Evolutionary conservation across 2,113 vertebrate species (phyloP).

Genomic region (Pseudopipra pipra): DNA sequence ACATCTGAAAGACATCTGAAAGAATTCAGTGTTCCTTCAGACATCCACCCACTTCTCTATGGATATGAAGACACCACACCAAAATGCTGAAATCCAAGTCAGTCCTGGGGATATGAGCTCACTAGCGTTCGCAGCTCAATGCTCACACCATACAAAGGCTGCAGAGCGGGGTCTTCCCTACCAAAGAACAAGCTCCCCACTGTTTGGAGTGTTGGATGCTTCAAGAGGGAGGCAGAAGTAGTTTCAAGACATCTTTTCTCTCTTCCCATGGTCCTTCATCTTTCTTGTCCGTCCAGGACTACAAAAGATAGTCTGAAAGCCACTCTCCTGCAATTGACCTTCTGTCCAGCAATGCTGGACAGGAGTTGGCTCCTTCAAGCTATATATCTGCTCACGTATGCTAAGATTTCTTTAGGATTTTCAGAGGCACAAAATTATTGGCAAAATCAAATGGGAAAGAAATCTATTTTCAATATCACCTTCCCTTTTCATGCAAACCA

Average conservation of each 20-base stretch:
- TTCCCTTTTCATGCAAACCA: not conserved
- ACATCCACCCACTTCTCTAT: not conserved
- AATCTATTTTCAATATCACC: not conserved
- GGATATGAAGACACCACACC: not conserved
- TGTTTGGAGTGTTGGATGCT: not conserved
- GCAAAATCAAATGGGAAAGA: not conserved
- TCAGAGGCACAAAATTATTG: not conserved
- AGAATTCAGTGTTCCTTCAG: not conserved
- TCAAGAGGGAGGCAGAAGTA: not conserved
- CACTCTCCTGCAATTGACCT: not conserved
- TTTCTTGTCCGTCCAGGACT: not conserved
- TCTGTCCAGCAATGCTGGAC: not conserved
- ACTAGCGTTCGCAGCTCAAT: not conserved
- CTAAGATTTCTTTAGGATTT: not conserved
- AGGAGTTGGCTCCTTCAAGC: not conserved
- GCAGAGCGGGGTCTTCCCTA: not conserved
- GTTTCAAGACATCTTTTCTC: not conserved
- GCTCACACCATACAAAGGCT: accelerated
- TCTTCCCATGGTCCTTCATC: not conserved
- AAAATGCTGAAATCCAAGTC: not conserved
- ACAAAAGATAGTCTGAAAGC: not conserved
- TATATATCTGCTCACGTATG: not conserved
- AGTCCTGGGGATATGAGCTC: not conserved
- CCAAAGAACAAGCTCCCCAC: not conserved
- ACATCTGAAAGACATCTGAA: not conserved